Evolutionary conservation across 2,113 vertebrate genomes (phyloP).

Genomic region (Sinosuthora webbiana): DNA sequence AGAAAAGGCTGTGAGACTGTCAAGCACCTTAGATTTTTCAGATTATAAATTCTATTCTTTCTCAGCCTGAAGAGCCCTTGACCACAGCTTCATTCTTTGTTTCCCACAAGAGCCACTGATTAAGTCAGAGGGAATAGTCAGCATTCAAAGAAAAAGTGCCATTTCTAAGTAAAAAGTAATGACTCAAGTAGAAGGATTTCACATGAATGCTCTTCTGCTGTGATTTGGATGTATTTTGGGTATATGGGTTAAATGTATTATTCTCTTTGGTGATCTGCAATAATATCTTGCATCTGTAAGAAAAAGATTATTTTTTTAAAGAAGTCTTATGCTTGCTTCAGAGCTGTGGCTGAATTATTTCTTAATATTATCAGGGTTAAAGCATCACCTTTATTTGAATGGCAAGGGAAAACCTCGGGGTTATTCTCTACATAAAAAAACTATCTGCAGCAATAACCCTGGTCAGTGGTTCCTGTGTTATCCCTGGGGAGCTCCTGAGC

Average conservation of each 20-base stretch:
- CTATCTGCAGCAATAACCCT: background rate
- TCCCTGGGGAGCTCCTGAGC: background rate
- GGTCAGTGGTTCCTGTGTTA: background rate
- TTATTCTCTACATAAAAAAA: background rate
- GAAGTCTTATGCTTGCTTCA: no score
- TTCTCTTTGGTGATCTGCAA: background rate
- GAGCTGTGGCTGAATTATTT: background rate
- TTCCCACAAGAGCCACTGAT: background rate
- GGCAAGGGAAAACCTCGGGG: background rate
- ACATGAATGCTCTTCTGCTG: background rate
- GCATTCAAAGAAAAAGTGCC: background rate
- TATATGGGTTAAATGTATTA: background rate
- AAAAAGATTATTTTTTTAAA: background rate
- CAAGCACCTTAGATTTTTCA: background rate
- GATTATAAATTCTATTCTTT: background rate
- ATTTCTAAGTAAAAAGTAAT: background rate
- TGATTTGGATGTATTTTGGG: background rate
- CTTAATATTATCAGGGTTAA: background rate
- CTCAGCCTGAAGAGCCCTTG: background rate
- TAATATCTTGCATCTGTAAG: background rate
- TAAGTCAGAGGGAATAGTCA: background rate
- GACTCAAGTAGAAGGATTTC: background rate
- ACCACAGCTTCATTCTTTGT: background rate
- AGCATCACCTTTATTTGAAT: background rate
- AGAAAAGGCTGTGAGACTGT: background rate